Conservation (phyloP, 2,797 vertebrate species). For the Mus minutoides region DNA sequence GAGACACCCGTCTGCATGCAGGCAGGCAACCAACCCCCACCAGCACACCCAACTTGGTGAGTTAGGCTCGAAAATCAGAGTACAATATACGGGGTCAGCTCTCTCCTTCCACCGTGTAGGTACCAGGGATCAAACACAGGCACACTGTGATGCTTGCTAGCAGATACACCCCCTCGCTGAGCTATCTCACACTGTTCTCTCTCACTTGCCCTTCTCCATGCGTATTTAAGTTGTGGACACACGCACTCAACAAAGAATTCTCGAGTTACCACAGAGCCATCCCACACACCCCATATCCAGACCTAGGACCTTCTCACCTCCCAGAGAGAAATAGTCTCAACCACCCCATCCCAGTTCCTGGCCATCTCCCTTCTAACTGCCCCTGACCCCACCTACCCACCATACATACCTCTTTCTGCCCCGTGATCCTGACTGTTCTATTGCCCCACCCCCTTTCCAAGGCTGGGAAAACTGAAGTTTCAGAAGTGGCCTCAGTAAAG, state of each 20-base stretch:
- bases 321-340: background rate
- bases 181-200: background rate
- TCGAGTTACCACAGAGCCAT: background rate
- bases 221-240: background rate
- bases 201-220: too few relatives aligned
- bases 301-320: background rate
- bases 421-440: background rate
- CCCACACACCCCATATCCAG: too few relatives aligned
- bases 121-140: background rate
- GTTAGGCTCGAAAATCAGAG: background rate
- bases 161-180: background rate
- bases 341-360: accelerated
- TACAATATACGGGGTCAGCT: background rate
- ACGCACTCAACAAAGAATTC: background rate
- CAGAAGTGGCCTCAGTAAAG: background rate
- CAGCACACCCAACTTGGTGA: too few relatives aligned
- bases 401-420: background rate
- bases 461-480: background rate
- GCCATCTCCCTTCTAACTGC: accelerated
- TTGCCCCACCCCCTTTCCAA: background rate
- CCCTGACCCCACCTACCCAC: background rate
- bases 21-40: background rate
- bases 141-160: background rate
- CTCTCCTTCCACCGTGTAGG: background rate
- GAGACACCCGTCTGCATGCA: background rate